phyloP scores from a whole-genome alignment of 1,140 invertebrate species.

The Chironomus tepperi region DNA sequence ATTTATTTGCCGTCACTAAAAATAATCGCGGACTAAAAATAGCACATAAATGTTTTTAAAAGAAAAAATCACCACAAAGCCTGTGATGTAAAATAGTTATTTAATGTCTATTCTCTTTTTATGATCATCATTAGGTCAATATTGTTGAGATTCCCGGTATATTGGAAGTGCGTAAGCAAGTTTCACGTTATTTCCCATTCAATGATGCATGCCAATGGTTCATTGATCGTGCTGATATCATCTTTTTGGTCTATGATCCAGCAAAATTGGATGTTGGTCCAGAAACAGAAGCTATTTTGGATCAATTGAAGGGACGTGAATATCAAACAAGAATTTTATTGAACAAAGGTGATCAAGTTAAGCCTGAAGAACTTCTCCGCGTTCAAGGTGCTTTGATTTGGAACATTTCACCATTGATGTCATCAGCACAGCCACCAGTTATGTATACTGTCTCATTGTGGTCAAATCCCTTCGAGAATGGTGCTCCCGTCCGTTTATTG shows the following conservation, averaged over 20 bases:
- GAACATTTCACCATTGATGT: constrained; percentile 92
- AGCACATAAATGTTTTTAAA: constrained; percentile 27
- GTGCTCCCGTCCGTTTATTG: constrained; percentile 65
- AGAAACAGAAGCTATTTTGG: constrained; percentile 86
- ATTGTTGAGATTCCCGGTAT: constrained; percentile 95
- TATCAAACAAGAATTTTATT: constrained; percentile 84
- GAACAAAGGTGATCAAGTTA: constrained; percentile 91
- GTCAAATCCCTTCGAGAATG: constrained; percentile 73
- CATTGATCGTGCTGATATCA: constrained; percentile 88
- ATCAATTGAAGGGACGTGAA: constrained; percentile 87
- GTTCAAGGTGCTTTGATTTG: constrained; percentile 90
- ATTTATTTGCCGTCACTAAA: constrained; percentile 10
- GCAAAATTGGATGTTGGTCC: constrained; percentile 89
- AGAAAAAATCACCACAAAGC: constrained; percentile 26
- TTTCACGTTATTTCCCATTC: constrained; percentile 86
- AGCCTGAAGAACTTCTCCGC: constrained; percentile 83
- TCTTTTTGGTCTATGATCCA: constrained; percentile 91
- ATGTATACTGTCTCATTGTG: constrained; percentile 89
- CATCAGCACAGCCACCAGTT: constrained; percentile 84
- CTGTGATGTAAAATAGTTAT: constrained; percentile 31
- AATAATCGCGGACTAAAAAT: constrained; percentile 19
- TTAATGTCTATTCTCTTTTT: constrained; percentile 16
- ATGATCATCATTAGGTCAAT: constrained; percentile 60
- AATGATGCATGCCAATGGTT: constrained; percentile 95
- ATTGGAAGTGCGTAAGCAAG: constrained; percentile 85